These are phyloP conservation scores for Oscheius sp. DNA, from an alignment of 1,140 invertebrate genomes.

Conservation along the genomic window DNA sequence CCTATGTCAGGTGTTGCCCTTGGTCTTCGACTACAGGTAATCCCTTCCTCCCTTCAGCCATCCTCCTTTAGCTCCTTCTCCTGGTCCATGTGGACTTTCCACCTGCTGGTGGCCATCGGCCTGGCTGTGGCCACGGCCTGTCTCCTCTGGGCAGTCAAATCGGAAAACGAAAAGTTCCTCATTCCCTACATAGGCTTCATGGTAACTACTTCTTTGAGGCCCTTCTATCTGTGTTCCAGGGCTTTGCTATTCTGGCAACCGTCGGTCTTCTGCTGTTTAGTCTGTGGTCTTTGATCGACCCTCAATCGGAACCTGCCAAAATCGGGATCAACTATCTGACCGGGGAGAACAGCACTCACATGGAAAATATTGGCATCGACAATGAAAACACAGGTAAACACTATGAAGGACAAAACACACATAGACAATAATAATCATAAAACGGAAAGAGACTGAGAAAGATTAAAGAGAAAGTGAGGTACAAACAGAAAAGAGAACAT, in stretches of 20 bases:
- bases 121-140: background rate
- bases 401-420: no score
- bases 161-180: constrained; percentile 26
- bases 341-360: background rate
- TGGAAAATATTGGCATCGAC: background rate
- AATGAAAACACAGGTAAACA: no score
- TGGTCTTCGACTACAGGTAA: no score
- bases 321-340: constrained; percentile 16
- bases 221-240: background rate
- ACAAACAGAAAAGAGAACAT: background rate
- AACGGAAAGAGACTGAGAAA: background rate
- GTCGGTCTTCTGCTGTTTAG: constrained; percentile 9
- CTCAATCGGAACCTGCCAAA: background rate
- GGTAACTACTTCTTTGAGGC: background rate
- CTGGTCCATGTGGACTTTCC: constrained; percentile 5
- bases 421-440: background rate
- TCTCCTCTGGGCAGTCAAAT: constrained; percentile 17
- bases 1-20: no score
- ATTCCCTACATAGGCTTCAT: background rate
- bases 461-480: background rate
- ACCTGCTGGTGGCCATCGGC: constrained; percentile 8
- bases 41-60: background rate
- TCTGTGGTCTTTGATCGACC: constrained; percentile 31
- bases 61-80: constrained; percentile 9
- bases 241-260: background rate